Conservation (phyloP, 2,113 vertebrate species). For the Microtus montanus region DNA sequence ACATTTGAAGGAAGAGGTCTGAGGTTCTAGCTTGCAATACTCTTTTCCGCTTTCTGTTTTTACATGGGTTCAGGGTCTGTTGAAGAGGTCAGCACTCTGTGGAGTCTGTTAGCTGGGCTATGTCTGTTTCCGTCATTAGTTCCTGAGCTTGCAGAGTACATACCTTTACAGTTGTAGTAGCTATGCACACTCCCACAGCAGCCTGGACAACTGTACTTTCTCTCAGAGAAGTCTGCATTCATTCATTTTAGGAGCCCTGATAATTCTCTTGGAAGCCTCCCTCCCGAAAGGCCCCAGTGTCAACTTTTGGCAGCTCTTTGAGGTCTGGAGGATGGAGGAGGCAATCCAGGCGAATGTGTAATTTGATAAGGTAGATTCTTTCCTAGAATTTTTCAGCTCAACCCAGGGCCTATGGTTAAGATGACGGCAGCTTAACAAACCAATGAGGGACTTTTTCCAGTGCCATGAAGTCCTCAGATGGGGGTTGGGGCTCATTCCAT, state of each 20-base stretch:
- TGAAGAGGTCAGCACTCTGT: not conserved
- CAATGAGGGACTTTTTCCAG: not conserved
- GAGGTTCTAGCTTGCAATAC: not conserved
- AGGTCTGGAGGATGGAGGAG: not conserved
- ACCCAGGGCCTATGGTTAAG: not conserved
- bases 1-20: not conserved
- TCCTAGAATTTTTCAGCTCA: not conserved
- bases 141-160: not conserved
- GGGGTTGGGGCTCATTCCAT: no score
- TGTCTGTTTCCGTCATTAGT: conserved; percentile 8
- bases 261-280: not conserved
- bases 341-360: not conserved
- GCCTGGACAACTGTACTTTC: not conserved
- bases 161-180: not conserved
- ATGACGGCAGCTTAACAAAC: not conserved
- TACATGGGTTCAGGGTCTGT: not conserved
- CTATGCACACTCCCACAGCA: not conserved
- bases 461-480: not conserved
- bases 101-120: not conserved
- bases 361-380: not conserved
- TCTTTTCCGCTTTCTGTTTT: not conserved
- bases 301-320: not conserved
- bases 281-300: not conserved
- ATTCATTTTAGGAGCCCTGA: not conserved
- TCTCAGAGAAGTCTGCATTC: not conserved